Conservation (phyloP, 2,888 invertebrate genomes). For the Eupithecia centaureata region DNA sequence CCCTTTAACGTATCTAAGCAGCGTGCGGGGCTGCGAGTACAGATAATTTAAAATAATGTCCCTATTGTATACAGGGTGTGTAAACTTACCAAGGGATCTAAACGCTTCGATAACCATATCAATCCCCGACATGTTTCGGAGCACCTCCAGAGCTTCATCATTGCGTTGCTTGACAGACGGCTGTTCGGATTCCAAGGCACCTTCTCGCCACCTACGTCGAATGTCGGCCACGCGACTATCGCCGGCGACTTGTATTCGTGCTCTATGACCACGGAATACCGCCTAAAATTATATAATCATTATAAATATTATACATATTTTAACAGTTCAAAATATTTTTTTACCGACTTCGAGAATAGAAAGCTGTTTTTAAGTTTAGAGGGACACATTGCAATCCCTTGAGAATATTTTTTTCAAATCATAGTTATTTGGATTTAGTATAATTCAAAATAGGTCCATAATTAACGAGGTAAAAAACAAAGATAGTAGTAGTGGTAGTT, state of each 20-base stretch:
- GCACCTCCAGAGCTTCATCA: slow-evolving; percentile 72
- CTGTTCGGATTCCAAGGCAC: slow-evolving; percentile 67
- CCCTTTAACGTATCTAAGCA: not conserved
- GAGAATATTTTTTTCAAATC: no score
- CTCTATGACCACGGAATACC: slow-evolving; percentile 80
- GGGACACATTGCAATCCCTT: no score
- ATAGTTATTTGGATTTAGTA: no score
- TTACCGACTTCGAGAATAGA: no score
- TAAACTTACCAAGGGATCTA: slow-evolving; percentile 67
- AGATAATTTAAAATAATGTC: not conserved
- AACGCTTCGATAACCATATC: slow-evolving; percentile 73
- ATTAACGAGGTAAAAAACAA: not conserved
- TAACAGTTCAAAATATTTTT: not conserved
- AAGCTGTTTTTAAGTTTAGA: no score
- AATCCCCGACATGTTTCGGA: slow-evolving; percentile 65
- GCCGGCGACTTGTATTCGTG: slow-evolving; percentile 51
- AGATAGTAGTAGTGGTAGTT: not conserved
- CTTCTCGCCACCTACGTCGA: slow-evolving; percentile 71
- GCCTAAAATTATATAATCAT: slow-evolving; percentile 60
- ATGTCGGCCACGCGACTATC: slow-evolving; percentile 60
- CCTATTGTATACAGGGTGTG: not conserved
- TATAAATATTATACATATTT: not conserved
- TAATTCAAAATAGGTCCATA: no score
- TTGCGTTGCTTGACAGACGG: slow-evolving; percentile 70
- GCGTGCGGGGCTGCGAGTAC: not conserved